Evolutionary conservation across 2,888 invertebrate genomes (phyloP).

Genomic region (Macropis europaea): DNA sequence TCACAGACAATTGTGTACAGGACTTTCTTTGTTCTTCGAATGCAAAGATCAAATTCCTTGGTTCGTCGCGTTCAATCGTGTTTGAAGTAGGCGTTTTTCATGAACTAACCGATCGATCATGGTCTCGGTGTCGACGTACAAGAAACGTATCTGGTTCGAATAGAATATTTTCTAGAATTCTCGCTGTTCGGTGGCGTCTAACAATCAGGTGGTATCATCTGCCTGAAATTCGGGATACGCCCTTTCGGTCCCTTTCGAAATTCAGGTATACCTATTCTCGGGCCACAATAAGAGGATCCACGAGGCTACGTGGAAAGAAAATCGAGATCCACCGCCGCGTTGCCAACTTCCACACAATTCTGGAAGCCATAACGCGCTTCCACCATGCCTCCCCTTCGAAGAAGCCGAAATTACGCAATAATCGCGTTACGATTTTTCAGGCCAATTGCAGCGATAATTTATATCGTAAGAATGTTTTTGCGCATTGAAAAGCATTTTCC

Average conservation of each 20-base stretch:
- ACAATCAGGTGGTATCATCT: conserved; percentile 17
- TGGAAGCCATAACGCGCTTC: too few species aligned
- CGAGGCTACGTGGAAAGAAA: conserved; percentile 1
- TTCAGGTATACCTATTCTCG: conserved; percentile 35
- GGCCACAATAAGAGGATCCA: not conserved
- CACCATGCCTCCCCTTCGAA: too few species aligned
- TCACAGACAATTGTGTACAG: not conserved
- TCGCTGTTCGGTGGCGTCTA: not conserved
- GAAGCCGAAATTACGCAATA: not conserved
- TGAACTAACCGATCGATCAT: not conserved
- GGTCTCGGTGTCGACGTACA: not conserved
- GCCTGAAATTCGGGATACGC: conserved; percentile 40
- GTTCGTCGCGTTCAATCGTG: not conserved
- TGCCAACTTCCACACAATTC: conserved; percentile 7
- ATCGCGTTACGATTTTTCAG: too few species aligned
- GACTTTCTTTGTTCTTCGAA: conserved; percentile 2
- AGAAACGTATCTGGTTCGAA: not conserved
- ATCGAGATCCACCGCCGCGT: not conserved
- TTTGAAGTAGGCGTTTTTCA: not conserved
- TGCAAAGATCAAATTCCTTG: not conserved
- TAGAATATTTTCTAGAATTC: not conserved
- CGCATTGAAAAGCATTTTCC: not conserved
- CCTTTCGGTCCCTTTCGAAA: conserved; percentile 39
- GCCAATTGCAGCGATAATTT: too few species aligned
- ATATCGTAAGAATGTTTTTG: too few species aligned